These are phyloP conservation scores for Orchesellides sinensis DNA, from an alignment of 2,888 invertebrate genomes.

Conservation along the genomic window DNA sequence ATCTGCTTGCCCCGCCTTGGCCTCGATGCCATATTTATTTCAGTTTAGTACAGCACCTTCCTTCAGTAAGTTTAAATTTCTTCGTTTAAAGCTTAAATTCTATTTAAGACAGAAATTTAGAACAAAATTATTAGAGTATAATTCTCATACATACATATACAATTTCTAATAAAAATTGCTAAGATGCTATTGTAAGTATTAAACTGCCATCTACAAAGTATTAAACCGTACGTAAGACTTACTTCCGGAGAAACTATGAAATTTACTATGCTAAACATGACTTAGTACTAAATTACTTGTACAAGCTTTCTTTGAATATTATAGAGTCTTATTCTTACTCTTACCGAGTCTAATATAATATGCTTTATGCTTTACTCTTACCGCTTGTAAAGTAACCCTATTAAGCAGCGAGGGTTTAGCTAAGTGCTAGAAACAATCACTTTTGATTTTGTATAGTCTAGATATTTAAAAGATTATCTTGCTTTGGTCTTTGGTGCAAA, in stretches of 20 bases:
- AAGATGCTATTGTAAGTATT: no score
- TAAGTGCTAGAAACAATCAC: neutral
- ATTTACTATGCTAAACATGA: no score
- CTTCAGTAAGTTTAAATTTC: neutral
- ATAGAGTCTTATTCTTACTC: no score
- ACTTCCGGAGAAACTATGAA: no score
- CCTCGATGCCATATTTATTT: conserved; percentile 4
- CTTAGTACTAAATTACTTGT: no score
- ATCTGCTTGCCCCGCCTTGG: conserved; percentile 23
- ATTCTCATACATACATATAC: neutral
- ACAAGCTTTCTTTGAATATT: no score
- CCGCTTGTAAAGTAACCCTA: no score
- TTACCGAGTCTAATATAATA: no score
- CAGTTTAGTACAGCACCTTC: neutral
- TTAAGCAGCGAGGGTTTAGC: neutral
- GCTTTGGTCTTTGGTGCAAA: neutral
- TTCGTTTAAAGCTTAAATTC: neutral
- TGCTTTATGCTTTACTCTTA: no score
- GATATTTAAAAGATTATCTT: neutral
- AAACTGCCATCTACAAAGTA: no score
- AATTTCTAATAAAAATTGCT: neutral
- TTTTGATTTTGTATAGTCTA: neutral
- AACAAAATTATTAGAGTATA: neutral
- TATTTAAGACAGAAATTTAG: neutral
- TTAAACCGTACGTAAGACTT: no score